Base-by-base conservation (phyloP, 2,888 invertebrate species). In the Axea sp. region DNA sequence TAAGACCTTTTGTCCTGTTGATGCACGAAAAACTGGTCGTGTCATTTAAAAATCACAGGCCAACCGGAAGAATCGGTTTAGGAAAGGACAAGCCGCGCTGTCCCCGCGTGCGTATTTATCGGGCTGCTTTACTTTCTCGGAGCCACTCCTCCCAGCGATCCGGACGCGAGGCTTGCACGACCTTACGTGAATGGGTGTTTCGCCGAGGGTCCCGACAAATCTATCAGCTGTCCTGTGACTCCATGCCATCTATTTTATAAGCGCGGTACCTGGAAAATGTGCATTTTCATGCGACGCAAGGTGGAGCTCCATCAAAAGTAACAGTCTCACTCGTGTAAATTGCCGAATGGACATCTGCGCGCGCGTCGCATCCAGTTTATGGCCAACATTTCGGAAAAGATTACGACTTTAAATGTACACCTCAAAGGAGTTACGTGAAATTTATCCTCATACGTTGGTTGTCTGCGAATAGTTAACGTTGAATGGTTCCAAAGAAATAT, bases 211-310 rank as follows among this genome's bases (percentile, higher is more conserved):
- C 45, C 65, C 62, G 53, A 35, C 53, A 75, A 62, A 75, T 62
- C 60, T 49, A 43, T 71, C 75, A 71, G 75, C 75, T 75, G 75
- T 60, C 71, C 57, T 31, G 9, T 71, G 75, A 75, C 71, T 71
- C 62, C 41, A 39, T 37, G 26, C 31, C 45, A 59, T 60, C 65
- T 60, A 75, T 75, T 75, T 47, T 67, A 51, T 43, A 62, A 2
- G 35, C 75, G 71, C 75, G 75, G 67, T 75, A 75, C 71, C 75
- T 72, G 72, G 72, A 75, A 75, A 75, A 75, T 64, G 47, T 47
- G 51, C 64, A 53, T 75, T 72, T 72, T 68, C 68, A 57, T 55
- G 37, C 30, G 43, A 39, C 35, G 75, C 62, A 68, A 75, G 55
- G 60, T 72, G 65, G 55, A 65, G 53, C 35, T 6, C 19, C 33